Conservation (phyloP, 2,888 invertebrate genomes). For the Hirtodrosophila alboralis region DNA sequence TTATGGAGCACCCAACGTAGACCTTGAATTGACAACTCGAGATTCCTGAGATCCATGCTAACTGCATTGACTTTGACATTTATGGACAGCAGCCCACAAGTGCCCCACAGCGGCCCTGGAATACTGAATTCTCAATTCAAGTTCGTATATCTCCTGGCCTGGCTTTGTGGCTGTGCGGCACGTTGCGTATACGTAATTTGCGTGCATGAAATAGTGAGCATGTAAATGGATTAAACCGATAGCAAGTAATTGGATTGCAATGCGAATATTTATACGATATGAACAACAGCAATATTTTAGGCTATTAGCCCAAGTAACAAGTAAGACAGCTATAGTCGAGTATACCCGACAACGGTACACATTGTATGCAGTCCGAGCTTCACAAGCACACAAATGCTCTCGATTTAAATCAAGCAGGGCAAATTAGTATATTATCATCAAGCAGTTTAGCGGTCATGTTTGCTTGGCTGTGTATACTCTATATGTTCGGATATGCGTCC, state of each 20-base stretch:
- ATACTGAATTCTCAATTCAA: slow-evolving; percentile 41
- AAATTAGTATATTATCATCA: too few relatives aligned
- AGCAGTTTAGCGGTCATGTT: too few relatives aligned
- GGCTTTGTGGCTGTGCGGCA: slow-evolving; percentile 4
- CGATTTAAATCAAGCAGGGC: too few relatives aligned
- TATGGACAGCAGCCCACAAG: slow-evolving; percentile 44
- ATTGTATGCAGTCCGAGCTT: too few relatives aligned
- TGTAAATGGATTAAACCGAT: slow-evolving; percentile 27
- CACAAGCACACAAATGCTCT: too few relatives aligned
- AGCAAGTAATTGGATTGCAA: slow-evolving; percentile 29
- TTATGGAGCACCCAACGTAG: slow-evolving; percentile 28
- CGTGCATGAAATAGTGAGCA: slow-evolving; percentile 35
- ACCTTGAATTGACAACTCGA: slow-evolving; percentile 53
- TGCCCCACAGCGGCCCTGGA: slow-evolving; percentile 29
- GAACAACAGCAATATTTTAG: slow-evolving; percentile 1
- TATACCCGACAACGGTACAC: too few relatives aligned
- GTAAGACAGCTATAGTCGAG: too few relatives aligned
- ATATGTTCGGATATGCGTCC: too few relatives aligned
- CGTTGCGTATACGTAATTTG: slow-evolving; percentile 53
- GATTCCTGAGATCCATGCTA: slow-evolving; percentile 44
- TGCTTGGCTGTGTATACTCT: too few relatives aligned
- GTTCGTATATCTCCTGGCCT: slow-evolving; percentile 29
- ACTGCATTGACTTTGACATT: slow-evolving; percentile 77
- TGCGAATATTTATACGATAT: slow-evolving; percentile 21
- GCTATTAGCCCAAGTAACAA: slow-evolving; percentile 18